Conservation (phyloP, 2,113 vertebrate genomes). For the Gavialis gangeticus region DNA sequence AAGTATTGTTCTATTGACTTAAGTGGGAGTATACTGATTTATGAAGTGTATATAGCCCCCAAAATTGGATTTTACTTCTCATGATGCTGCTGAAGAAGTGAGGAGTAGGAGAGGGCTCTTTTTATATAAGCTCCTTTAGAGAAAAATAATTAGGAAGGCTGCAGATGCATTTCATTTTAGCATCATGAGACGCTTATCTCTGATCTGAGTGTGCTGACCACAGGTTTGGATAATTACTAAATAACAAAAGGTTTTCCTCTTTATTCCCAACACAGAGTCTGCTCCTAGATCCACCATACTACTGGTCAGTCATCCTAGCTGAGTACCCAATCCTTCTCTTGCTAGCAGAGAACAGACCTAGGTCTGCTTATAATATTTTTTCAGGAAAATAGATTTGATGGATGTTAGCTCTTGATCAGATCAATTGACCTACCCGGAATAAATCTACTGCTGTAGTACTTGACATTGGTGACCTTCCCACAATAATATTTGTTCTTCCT, state of each 20-base stretch:
- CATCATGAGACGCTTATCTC: neutral
- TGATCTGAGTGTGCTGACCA: neutral
- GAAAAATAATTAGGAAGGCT: neutral
- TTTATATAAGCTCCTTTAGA: neutral
- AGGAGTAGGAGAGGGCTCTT: neutral
- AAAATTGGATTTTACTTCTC: neutral
- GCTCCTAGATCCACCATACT: neutral
- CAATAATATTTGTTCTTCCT: neutral
- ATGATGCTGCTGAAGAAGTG: neutral
- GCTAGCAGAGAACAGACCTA: neutral
- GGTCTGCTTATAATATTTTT: neutral
- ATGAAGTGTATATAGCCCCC: neutral
- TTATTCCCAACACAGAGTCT: neutral
- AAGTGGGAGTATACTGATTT: neutral
- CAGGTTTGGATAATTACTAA: rapidly evolving
- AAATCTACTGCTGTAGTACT: neutral
- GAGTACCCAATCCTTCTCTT: neutral
- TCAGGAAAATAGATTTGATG: neutral
- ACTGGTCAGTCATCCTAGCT: neutral
- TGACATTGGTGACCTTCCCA: neutral
- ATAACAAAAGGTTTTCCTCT: neutral
- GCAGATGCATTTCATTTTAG: neutral
- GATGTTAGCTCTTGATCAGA: neutral
- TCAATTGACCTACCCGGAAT: neutral
- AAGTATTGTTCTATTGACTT: neutral